A percentile compares a stretch with the other conserved stretches of the same genome.
phyloP scores from a whole-genome alignment of 2,888 invertebrate genomes.

The Meiosimyza decipiens region DNA sequence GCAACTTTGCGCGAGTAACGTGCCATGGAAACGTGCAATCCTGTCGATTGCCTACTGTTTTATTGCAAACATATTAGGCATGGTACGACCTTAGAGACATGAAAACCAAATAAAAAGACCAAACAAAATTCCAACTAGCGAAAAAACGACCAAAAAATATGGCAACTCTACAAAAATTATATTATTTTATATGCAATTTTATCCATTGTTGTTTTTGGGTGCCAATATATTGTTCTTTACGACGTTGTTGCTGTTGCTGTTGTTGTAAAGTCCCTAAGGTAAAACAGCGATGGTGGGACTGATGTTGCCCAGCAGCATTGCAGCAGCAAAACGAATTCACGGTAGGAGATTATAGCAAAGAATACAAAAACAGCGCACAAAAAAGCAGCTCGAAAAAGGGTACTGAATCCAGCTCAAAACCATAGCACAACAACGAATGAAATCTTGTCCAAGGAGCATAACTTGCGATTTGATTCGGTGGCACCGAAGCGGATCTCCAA shows the following conservation, averaged over 20 bases:
- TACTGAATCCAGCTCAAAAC: not conserved
- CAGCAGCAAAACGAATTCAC: slow-evolving; percentile 53
- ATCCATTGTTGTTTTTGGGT: slow-evolving; percentile 30
- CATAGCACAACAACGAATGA: slow-evolving; percentile 9
- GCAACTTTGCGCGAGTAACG: slow-evolving; percentile 24
- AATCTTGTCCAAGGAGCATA: slow-evolving; percentile 32
- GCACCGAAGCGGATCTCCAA: slow-evolving; percentile 40
- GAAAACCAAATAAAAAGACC: slow-evolving; percentile 20
- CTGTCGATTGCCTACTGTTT: slow-evolving; percentile 55
- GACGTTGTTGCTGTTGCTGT: slow-evolving; percentile 18
- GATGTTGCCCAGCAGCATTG: slow-evolving; percentile 44
- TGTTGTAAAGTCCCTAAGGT: slow-evolving; percentile 42
- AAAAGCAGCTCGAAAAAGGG: slow-evolving; percentile 45
- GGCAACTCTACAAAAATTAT: slow-evolving; percentile 13
- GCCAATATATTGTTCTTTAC: slow-evolving; percentile 10
- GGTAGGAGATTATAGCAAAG: slow-evolving; percentile 60
- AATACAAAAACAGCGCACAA: slow-evolving; percentile 56
- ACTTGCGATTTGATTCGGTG: slow-evolving; percentile 50
- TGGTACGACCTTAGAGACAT: slow-evolving; percentile 44
- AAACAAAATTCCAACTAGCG: not conserved
- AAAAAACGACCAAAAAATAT: slow-evolving; percentile 8
- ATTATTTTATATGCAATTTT: slow-evolving; percentile 23
- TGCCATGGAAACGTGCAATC: slow-evolving; percentile 41
- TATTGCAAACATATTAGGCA: slow-evolving; percentile 57
- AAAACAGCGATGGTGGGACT: slow-evolving; percentile 45